Evolutionary conservation across 2,113 vertebrate species (phyloP).

Genomic region (Macquaria ambigua): DNA sequence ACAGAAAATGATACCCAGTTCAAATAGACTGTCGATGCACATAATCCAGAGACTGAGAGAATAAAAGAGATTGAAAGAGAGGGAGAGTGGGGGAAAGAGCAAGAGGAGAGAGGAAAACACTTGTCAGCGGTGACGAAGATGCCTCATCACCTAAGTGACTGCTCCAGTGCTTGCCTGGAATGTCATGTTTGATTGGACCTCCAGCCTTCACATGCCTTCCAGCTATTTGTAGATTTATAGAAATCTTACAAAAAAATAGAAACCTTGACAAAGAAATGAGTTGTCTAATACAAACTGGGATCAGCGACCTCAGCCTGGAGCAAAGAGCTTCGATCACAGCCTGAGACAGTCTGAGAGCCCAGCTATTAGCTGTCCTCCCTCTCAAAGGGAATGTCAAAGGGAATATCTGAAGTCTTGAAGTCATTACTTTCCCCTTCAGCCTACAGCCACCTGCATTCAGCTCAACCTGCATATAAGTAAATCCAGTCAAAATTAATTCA

Average conservation of each 20-base stretch:
- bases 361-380: slow-evolving; percentile 29
- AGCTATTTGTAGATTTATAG: slow-evolving; percentile 35
- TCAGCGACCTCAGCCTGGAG: slow-evolving; percentile 28
- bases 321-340: slow-evolving; percentile 42
- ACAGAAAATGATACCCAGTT: neutral
- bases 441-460: slow-evolving; percentile 30
- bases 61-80: slow-evolving; percentile 17
- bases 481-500: slow-evolving; percentile 62
- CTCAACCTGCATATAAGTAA: slow-evolving; percentile 34
- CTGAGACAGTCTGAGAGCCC: slow-evolving; percentile 29
- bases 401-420: slow-evolving; percentile 18
- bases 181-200: slow-evolving; percentile 35
- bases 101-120: slow-evolving; percentile 16
- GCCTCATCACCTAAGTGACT: slow-evolving; percentile 32
- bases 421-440: slow-evolving; percentile 22
- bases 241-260: slow-evolving; percentile 34
- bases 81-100: neutral
- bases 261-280: slow-evolving; percentile 24
- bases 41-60: slow-evolving; percentile 8
- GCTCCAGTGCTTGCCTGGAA: slow-evolving; percentile 19
- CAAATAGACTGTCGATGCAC: neutral
- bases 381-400: slow-evolving; percentile 58
- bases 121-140: slow-evolving; percentile 33
- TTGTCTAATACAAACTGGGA: slow-evolving; percentile 37
- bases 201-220: slow-evolving; percentile 3